phyloP scores from a whole-genome alignment of 2,888 invertebrate species.

The Unio delphinus region DNA sequence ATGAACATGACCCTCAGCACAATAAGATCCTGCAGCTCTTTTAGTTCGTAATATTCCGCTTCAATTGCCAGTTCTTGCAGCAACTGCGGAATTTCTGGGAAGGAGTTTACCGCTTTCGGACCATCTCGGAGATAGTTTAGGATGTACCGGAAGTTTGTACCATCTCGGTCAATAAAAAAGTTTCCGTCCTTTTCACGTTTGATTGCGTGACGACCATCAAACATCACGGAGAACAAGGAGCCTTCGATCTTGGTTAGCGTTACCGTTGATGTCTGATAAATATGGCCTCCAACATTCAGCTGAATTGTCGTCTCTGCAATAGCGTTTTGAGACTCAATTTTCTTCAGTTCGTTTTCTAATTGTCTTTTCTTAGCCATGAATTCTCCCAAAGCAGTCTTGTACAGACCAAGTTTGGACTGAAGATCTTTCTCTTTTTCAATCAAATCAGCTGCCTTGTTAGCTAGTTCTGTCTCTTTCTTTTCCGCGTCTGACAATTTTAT shows the following conservation, averaged over 20 bases:
- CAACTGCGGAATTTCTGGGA: slow-evolving; percentile 29
- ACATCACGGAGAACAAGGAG: slow-evolving; percentile 47
- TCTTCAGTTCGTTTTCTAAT: slow-evolving; percentile 34
- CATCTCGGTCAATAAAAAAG: slow-evolving; percentile 55
- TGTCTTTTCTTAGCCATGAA: slow-evolving; percentile 30
- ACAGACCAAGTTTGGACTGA: slow-evolving; percentile 12
- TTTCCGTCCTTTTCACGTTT: slow-evolving; percentile 43
- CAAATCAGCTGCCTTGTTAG: slow-evolving; percentile 12
- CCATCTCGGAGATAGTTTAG: slow-evolving; percentile 54
- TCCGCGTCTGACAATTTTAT: slow-evolving; percentile 17
- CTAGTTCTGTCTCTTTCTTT: slow-evolving; percentile 11
- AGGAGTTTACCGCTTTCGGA: slow-evolving; percentile 26
- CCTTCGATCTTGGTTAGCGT: slow-evolving; percentile 39
- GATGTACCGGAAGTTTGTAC: slow-evolving; percentile 48
- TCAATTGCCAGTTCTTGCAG: slow-evolving; percentile 43
- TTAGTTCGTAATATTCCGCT: slow-evolving; percentile 44
- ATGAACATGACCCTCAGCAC: slow-evolving; percentile 11
- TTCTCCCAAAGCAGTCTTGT: slow-evolving; percentile 23
- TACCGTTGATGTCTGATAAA: slow-evolving; percentile 42
- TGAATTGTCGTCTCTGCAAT: slow-evolving; percentile 42
- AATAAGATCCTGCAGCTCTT: slow-evolving; percentile 21
- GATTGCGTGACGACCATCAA: slow-evolving; percentile 43
- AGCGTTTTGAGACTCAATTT: slow-evolving; percentile 32
- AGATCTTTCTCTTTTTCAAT: slow-evolving; percentile 17
- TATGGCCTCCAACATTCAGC: slow-evolving; percentile 48